Conservation (phyloP, 2,888 invertebrate species). For the Lathronympha strigana region DNA sequence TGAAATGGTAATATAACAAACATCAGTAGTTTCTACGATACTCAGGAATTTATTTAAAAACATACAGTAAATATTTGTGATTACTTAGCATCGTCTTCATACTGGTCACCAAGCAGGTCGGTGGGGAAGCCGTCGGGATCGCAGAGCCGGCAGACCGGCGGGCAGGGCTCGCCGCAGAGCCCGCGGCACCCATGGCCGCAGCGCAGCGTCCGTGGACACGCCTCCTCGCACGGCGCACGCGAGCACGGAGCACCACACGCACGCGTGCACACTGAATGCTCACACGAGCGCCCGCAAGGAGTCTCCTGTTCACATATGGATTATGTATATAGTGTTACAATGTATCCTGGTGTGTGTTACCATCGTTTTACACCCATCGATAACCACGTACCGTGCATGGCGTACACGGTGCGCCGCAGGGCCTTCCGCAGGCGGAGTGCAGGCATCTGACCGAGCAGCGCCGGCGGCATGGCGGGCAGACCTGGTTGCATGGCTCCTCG, state of each 20-base stretch:
- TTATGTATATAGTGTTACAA: no score
- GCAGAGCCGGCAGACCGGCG: conserved; percentile 84
- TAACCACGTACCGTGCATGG: conserved; percentile 69
- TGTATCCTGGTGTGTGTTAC: no score
- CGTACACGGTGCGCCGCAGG: conserved; percentile 80
- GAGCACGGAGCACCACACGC: conserved; percentile 40
- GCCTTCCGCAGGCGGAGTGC: conserved; percentile 79
- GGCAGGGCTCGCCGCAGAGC: conserved; percentile 88
- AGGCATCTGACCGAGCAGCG: conserved; percentile 76
- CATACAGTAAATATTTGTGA: no score
- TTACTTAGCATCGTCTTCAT: conserved; percentile 81
- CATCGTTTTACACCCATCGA: no score
- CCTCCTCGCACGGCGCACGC: conserved; percentile 69
- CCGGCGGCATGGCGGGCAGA: conserved; percentile 83
- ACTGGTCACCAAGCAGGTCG: conserved; percentile 67
- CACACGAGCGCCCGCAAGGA: conserved; percentile 70
- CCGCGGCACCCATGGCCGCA: conserved; percentile 87
- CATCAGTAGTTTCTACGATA: no score
- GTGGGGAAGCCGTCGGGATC: conserved; percentile 73
- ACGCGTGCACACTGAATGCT: conserved; percentile 2
- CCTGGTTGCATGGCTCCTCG: conserved; percentile 77
- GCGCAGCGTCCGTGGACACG: conserved; percentile 80
- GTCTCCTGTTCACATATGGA: conserved; percentile 62
- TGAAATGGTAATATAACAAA: conserved; percentile 53
- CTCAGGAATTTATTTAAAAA: not conserved